Evolutionary conservation across 2,113 vertebrate genomes (phyloP), one percentile per base, ranked within the genome.

Genomic region (Laticauda colubrina): DNA sequence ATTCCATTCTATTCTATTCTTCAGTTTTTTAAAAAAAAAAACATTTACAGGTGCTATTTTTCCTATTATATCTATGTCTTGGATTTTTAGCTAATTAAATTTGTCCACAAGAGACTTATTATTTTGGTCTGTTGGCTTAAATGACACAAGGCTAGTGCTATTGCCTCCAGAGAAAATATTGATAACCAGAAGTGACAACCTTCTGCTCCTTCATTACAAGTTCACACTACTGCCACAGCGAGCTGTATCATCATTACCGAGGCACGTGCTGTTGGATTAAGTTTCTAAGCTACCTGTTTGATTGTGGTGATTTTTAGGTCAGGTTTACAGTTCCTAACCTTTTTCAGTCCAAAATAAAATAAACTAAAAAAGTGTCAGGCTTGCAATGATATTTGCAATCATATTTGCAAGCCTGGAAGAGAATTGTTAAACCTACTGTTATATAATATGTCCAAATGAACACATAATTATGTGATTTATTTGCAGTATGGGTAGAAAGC

Each of bases 391-490:
- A 97, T 96, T 86, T 95, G 53, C 85, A 96, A 97, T 95, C 96
- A 95, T 97, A 97, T 96, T 96, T 96, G 48, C 48, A 51, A 51
- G 48, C 48, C 8, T 51, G 91, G 93, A 96, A 98, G 94, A 97
- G 97, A 97, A 98, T 98, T 97, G 97, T 95, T 94, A 96, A 97
- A 95, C 92, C 94, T 95, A 97, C 96, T 96, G 94, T 97, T 97
- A 95, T 96, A 94, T 97, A n/a, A n/a, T 97, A 95, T 96, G 97
- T 97, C 97, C 97, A 98, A 97, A 95, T 96, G 96, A 96, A 97
- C 26, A 97, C 39, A 89, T 95, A 97, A 96, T 97, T 97, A 96
- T 97, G 94, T 95, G 95, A 95, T 96, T 90, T 95, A 94, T 95
- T 97, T 95, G 97, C 96, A 96, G 93, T 95, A 59, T 29, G 57